Conservation (phyloP, 2,797 vertebrate genomes). For the Sebastes hubbsi region DNA sequence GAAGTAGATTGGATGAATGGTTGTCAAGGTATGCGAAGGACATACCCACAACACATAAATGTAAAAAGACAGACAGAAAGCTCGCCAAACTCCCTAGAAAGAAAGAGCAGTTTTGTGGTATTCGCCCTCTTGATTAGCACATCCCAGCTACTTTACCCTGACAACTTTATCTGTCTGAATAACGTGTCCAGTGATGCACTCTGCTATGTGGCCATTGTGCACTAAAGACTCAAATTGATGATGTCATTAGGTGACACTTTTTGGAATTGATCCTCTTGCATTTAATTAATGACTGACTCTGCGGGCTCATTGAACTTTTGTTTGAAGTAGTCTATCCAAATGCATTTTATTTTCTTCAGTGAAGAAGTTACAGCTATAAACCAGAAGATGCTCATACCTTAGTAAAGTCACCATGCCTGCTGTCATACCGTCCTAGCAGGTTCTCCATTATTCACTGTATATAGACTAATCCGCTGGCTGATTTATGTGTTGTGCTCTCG, state of each 20-base stretch:
- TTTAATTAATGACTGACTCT: not conserved
- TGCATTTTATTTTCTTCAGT: not conserved
- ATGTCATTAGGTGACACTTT: not conserved
- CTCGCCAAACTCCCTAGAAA: not conserved
- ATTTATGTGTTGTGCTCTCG: conserved; percentile 38
- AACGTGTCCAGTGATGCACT: not conserved
- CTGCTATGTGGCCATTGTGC: not conserved
- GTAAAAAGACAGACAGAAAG: too few species aligned
- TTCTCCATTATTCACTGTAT: conserved; percentile 38
- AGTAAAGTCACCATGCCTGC: conserved; percentile 5
- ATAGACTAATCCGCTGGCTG: conserved; percentile 29
- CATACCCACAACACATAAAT: not conserved
- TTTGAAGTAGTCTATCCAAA: not conserved
- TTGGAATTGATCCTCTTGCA: not conserved
- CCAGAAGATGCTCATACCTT: not conserved
- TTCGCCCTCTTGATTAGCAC: not conserved
- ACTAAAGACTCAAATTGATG: not conserved
- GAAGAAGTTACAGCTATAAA: conserved; percentile 1
- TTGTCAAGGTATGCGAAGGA: not conserved
- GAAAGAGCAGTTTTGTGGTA: not conserved
- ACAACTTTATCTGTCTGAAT: conserved; percentile 5
- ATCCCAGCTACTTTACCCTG: not conserved
- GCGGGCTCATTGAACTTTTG: not conserved
- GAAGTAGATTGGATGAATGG: not conserved
- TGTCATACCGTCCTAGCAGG: conserved; percentile 2